Base-by-base conservation (phyloP, 2,113 vertebrate species). In the Panurus biarmicus region DNA sequence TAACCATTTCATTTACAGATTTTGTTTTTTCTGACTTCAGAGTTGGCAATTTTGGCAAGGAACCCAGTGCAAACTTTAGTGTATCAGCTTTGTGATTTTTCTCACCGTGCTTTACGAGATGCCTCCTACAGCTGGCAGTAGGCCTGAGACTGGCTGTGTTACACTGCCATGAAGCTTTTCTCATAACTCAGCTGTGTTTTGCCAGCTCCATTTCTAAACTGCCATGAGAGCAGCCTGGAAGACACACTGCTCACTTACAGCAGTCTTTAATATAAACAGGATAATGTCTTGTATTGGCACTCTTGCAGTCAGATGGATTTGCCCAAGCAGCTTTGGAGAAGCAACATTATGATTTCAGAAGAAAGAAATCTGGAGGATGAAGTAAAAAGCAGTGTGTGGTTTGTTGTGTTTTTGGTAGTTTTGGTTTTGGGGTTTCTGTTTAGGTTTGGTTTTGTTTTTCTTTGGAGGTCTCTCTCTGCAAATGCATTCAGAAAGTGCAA, bases 171-270 rank as follows among this genome's bases (percentile, higher is more conserved):
- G 21, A 45, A 77, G 86, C 60, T 84, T 94, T 56, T 38, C 60
- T 69, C 44, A 61, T 74, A 85, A 77, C 67, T 93, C 74, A 85
- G 57, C 85, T 93, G 56, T 83, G 85, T 90, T 96, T 93, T 95
- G 85, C 91, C 87, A 91, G 90, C 73, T 93, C 53, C 65, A 38
- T 75, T 92, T 67, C 73, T 50, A 65, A 93, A 65, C 89, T 92
- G 86, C 89, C 86, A 84, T 18, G 79, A 93, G 76, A 96, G 80
- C 91, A 96, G 91, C 86, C 96, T 90, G 86, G 69, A 92, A 81
- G 83, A 86, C 61, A 81, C 94, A 69, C 73, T 95, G 94, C 94
- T 94, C 86, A 82, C 88, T 95, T 96, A 28, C 69, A 75, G 92
- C 69, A 84, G 79, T 29, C 83, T 90, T 90, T 84, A 86, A 38